Evolutionary conservation across 2,888 invertebrate species (phyloP), one percentile per base, ranked within the genome.

Genomic region (Stenurella melanura): DNA sequence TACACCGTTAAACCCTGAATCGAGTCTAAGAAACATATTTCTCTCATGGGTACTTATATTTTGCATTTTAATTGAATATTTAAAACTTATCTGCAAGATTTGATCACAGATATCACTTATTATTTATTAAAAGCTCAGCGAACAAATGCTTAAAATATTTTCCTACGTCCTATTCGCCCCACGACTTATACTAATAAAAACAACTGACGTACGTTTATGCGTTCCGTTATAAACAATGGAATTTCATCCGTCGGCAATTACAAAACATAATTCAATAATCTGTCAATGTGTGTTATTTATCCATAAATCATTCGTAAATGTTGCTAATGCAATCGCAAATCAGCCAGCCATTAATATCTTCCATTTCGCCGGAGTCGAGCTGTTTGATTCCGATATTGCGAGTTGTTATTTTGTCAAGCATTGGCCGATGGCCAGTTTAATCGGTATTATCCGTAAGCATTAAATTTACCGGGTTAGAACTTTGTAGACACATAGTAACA

Each of bases 181-280:
- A 18, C 64, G 50, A 42, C 50, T 66, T 19, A 66, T 50, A 66
- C 11, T 38, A 38, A 63, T 18, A 34, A 18, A 38, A n/a, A 0
- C 42, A 15, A 50, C 50, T 50, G 1, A 12, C 18, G 58, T 58
- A 58, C 58, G 58, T 21, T 19, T 19, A 18, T 63, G 34, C 61
- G 34, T 42, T 11, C 12, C 19, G 58, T 58, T 58, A 50, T n/a
- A n/a, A 50, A 67, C 67, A 67, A 67, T 67, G 54, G 54, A n/a
- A 67, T 67, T 54, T 67, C 56, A 67, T 67, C 56, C 50, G 60
- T 38, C 70, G 58, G 42, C 60, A 42, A 70, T 70, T 70, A 70
- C 21, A 17, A 60, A 60, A 70, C n/a, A 17, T 61, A 70, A 70
- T 70, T 70, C 42, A 70, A 60, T 60, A 70, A 70, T 70, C 60